A percentile compares a stretch with the other conserved stretches of the same genome.
Conservation (phyloP, 2,797 vertebrate genomes). For the Syndactyla subalaris region DNA sequence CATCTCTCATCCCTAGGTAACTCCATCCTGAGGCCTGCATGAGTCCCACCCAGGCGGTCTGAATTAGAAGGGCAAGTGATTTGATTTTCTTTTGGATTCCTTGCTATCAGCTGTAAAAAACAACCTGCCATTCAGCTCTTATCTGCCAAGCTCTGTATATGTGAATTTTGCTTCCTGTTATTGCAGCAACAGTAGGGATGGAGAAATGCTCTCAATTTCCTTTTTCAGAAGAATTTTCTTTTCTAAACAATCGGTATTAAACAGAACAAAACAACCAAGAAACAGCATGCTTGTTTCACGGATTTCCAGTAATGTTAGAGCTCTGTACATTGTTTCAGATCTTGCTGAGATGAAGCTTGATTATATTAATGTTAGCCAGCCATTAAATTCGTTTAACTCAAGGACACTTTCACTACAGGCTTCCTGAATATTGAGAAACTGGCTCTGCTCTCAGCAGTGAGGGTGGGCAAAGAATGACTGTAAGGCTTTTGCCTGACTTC, state of each 20-base stretch:
- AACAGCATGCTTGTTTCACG: conserved; percentile 66
- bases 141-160: conserved; percentile 88
- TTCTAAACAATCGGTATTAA: conserved; percentile 78
- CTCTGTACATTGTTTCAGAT: conserved; percentile 71
- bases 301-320: conserved; percentile 77
- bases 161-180: conserved; percentile 91
- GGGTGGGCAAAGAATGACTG: background rate
- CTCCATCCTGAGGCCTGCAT: background rate
- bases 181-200: conserved; percentile 78
- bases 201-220: conserved; percentile 80
- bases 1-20: background rate
- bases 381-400: conserved; percentile 40
- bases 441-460: background rate
- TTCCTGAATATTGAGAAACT: conserved; percentile 15
- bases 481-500: background rate
- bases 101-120: conserved; percentile 62
- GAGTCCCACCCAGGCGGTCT: background rate
- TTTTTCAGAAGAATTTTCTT: conserved; percentile 77
- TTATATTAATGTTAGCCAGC: conserved; percentile 11
- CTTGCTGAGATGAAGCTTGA: conserved; percentile 66
- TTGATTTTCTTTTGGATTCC: conserved; percentile 56
- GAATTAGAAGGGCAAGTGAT: conserved; percentile 13
- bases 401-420: conserved; percentile 21
- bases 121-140: conserved; percentile 80
- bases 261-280: conserved; percentile 77